Evolutionary conservation across 2,888 invertebrate species (phyloP), one percentile per base, ranked within the genome.

Genomic region (Xestobium rufovillosum): DNA sequence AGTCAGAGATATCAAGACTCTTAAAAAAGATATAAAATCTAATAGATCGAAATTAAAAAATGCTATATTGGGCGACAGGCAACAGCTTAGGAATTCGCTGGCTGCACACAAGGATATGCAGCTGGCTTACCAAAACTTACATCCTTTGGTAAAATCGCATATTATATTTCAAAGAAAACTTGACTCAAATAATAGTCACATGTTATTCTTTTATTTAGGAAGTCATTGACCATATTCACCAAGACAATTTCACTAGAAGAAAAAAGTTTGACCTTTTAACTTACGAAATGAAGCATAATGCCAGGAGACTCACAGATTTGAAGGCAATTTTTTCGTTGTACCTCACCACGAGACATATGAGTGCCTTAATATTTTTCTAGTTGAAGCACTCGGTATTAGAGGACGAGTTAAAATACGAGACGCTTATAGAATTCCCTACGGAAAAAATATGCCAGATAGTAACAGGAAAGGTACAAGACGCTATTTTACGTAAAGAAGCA

Each of bases 401-500:
- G 26, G 75, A 76, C 47, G 65, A 71, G 1, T 50, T 75, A 2
- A 52, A 70, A 35, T 72, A 65, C 39, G 73, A 73, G 45, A 62
- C 67, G 1, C 32, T 47, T 43, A 49, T 43, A 42, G 34, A 10
- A 33, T 51, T 51, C 43, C 65, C 65, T 0, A 67, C 71, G 0
- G 75, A 75, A 53, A 66, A 69, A 48, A 66, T 69, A 45, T 72
- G 73, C 17, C 74, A 75, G 47, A 69, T 72, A 14, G 72, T 76
- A 1, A 75, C 75, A 0, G 76, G 75, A 36, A 74, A 73, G 49
- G 76, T 76, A 9, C 77, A 79, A 50, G 68, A 74, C 37, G 76
- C 75, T 0, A 71, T 73, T 43, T 70, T 78, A 15, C 78, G 76
- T 59, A 72, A 74, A 49, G 77, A 76, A 44, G 76, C 78, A 0